phyloP scores from a whole-genome alignment of 1,140 invertebrate genomes.

The Drosophila leontia region DNA sequence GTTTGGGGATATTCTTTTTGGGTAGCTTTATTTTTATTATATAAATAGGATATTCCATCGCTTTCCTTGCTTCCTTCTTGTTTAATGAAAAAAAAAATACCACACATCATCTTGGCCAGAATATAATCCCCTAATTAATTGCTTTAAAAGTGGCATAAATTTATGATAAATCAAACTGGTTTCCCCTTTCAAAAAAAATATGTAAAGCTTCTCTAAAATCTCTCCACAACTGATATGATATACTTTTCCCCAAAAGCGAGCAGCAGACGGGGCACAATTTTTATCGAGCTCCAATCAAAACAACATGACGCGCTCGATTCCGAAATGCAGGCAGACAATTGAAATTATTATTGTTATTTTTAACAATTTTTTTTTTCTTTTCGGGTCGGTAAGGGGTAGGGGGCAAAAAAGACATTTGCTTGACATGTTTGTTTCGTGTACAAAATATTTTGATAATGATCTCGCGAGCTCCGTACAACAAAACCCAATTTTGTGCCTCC shows the following conservation, averaged over 20 bases:
- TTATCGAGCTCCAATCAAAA: constrained; percentile 69
- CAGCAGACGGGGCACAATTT: constrained; percentile 48
- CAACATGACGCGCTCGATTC: constrained; percentile 65
- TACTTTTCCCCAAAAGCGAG: constrained; percentile 21
- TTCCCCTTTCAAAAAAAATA: constrained; percentile 7
- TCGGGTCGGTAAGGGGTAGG: constrained; percentile 28
- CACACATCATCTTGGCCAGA: constrained; percentile 1
- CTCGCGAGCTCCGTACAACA: constrained; percentile 59
- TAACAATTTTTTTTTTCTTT: constrained; percentile 67
- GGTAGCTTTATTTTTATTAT: no score
- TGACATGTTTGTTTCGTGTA: constrained; percentile 80
- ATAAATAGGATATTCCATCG: no score
- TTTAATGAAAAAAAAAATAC: neutral
- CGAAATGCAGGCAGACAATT: constrained; percentile 68
- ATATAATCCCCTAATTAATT: constrained; percentile 37
- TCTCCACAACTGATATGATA: constrained; percentile 20
- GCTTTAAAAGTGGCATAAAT: constrained; percentile 24
- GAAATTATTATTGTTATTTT: constrained; percentile 76
- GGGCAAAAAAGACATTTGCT: constrained; percentile 64
- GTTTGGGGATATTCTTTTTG: no score
- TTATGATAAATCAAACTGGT: constrained; percentile 60
- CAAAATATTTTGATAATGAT: constrained; percentile 80
- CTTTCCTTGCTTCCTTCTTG: neutral
- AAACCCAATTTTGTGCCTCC: constrained; percentile 62
- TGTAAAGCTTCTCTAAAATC: constrained; percentile 22